Base-by-base conservation (phyloP, 2,888 invertebrate genomes). In the Chrysolina haemoptera region DNA sequence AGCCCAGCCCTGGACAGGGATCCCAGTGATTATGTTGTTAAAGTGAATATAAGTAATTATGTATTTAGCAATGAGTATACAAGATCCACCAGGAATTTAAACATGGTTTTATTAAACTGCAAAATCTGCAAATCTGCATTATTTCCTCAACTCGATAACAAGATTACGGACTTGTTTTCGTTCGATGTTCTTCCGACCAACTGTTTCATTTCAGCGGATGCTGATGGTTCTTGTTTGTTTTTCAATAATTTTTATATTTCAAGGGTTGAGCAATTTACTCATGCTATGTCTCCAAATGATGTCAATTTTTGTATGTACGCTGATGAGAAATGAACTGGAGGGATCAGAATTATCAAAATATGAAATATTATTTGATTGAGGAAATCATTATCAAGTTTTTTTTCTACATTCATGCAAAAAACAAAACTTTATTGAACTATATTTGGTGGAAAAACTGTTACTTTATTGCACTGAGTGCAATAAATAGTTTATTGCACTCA, bases 81-180 rank as follows among this genome's bases (percentile, higher is more conserved):
- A 76, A 78, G 78, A 77, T 74, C 75, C 78, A 75, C 69, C 74
- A 79, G 80, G 80, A 82, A 81, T 82, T 81, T 80, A 79, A 81
- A 80, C 81, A 79, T 80, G 80, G 81, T 83, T 83, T 82, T 81
- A 81, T 82, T 83, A 83, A 83, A 82, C 80, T 82, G 82, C 79
- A 78, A 82, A 82, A 78, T 82, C 78, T 80, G 81, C 80, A 78
- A 79, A 81, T 80, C 80, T 78, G 79, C 82, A 81, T 82, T 82
- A 81, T 83, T 83, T 82, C 78, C 71, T 70, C 79, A 73, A 79
- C 79, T 81, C 82, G 78, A 83, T 82, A 83, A 83, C 81, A 79
- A 82, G 81, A 82, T 83, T 81, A 82, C 73, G 46, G 73, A 73
- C 74, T 76, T 78, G 75, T 76, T 76, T 59, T 59, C 59, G 35